A percentile compares a stretch with the other conserved stretches of the same genome.
Conservation (phyloP, 2,113 vertebrate genomes). For the Corapipo altera region DNA sequence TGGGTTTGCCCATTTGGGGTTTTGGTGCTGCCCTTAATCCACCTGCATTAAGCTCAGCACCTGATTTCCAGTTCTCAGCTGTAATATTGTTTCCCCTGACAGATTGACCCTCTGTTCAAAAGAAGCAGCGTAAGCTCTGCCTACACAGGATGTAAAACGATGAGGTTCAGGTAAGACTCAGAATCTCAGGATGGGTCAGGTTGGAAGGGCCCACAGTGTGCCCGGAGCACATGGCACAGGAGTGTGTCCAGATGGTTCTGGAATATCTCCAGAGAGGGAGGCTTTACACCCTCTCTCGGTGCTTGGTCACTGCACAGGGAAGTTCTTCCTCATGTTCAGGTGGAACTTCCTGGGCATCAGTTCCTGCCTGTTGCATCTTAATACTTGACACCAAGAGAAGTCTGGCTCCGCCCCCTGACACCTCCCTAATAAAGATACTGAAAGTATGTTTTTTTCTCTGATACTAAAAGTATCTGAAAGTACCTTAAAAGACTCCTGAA, state of each 20-base stretch:
- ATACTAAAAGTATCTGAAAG: not conserved
- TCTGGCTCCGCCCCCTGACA: not conserved
- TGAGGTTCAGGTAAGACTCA: constrained; percentile 53
- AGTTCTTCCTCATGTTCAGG: not conserved
- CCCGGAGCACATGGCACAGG: not conserved
- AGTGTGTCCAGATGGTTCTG: not conserved
- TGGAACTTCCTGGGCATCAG: not conserved
- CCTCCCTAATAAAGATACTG: not conserved
- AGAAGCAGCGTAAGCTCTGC: constrained; percentile 18
- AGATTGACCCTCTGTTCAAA: constrained; percentile 55
- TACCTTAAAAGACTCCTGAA: not conserved
- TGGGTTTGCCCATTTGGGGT: not conserved
- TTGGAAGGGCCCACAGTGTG: not conserved
- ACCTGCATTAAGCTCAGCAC: not conserved
- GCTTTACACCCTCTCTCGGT: not conserved
- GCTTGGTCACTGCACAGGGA: not conserved
- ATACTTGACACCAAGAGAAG: not conserved
- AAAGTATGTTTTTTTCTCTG: not conserved
- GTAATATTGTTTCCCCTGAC: not conserved
- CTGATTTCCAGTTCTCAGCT: not conserved
- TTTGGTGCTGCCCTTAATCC: not conserved
- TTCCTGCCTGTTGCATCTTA: not conserved
- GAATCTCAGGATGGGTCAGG: not conserved
- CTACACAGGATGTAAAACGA: constrained; percentile 41
- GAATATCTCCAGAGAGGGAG: not conserved